Conservation (phyloP, 2,113 vertebrate species). For the Muntiacus reevesi region DNA sequence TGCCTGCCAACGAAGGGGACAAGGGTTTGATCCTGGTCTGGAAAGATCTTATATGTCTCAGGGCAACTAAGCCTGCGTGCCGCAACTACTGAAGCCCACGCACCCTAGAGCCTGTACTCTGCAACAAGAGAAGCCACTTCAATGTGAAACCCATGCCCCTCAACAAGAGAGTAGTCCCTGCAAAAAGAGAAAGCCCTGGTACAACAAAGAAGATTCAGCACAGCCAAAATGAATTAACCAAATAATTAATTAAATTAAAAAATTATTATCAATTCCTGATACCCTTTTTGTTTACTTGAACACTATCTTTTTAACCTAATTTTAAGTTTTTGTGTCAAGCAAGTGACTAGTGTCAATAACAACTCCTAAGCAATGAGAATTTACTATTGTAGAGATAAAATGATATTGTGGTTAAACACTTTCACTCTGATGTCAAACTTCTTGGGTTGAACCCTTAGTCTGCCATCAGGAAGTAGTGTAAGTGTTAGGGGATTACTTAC, state of each 20-base stretch:
- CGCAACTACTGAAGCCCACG: rapidly evolving
- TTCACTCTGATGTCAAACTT: background rate
- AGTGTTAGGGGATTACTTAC: background rate
- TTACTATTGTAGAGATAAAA: background rate
- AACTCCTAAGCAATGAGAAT: background rate
- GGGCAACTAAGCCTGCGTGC: background rate
- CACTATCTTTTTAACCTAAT: background rate
- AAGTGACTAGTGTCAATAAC: background rate
- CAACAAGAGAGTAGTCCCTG: background rate
- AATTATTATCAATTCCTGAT: background rate
- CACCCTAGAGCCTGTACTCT: background rate
- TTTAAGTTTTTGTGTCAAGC: background rate
- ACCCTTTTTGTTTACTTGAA: background rate
- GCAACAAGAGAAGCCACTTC: background rate
- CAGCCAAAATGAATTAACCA: background rate
- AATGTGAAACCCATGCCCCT: background rate
- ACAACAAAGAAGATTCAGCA: background rate
- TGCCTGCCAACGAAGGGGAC: background rate
- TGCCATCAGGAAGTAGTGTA: background rate
- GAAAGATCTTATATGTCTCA: background rate
- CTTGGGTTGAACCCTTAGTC: background rate
- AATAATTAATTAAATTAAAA: background rate
- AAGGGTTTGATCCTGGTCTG: background rate
- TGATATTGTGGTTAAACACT: background rate
- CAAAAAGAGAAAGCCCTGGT: background rate